Percentiles rank a stretch among this genome's conserved stretches.
Evolutionary conservation across 2,797 vertebrate species (phyloP).

Genomic region (Anguilla megastoma): DNA sequence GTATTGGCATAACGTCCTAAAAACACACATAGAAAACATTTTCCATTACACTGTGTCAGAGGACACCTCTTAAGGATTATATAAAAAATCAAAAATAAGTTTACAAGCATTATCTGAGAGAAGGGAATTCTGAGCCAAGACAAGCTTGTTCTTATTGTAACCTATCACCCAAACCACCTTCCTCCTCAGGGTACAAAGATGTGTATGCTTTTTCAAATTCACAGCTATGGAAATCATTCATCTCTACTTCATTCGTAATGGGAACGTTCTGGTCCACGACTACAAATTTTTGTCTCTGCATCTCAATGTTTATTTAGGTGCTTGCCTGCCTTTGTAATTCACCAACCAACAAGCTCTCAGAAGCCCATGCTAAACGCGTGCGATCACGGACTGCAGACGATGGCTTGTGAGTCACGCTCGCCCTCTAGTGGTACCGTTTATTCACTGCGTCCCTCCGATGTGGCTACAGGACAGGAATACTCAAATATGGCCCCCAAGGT

Average conservation of each 20-base stretch:
- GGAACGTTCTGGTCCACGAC: constrained; percentile 30
- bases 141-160: background rate
- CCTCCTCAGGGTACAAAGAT: background rate
- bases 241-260: background rate
- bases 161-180: background rate
- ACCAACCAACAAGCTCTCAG: background rate
- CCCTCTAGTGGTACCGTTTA: background rate
- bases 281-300: constrained; percentile 10
- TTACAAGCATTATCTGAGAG: constrained; percentile 23
- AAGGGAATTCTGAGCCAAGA: background rate
- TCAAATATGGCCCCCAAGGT: background rate
- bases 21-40: constrained; percentile 32
- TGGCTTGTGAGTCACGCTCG: background rate
- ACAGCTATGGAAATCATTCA: background rate
- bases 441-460: background rate
- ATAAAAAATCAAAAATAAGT: constrained; percentile 4
- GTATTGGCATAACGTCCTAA: constrained; percentile 32
- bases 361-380: background rate
- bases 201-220: constrained; percentile 20
- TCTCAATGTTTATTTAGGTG: background rate
- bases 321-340: background rate
- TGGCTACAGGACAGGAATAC: background rate
- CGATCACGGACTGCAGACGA: background rate
- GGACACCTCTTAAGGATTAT: constrained; percentile 18
- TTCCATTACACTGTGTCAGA: constrained; percentile 10